Conservation (phyloP, 2,113 vertebrate genomes). For the Machaerirhynchus nigripectus region DNA sequence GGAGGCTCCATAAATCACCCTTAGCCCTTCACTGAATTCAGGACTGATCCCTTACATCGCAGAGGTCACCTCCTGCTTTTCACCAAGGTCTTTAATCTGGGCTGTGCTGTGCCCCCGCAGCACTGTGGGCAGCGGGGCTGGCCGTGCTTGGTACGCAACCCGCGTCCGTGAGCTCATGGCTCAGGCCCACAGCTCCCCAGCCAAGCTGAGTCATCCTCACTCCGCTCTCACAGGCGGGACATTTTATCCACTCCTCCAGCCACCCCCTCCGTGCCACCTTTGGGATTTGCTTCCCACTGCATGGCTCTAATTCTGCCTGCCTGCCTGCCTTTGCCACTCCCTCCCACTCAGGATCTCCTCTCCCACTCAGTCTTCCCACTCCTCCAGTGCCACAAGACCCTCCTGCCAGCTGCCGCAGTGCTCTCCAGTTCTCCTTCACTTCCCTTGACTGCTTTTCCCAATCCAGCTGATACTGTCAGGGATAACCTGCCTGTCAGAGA, state of each 20-base stretch:
- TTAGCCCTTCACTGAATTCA: neutral
- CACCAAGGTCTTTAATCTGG: neutral
- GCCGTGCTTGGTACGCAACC: neutral
- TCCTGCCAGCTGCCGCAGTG: neutral
- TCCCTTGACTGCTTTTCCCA: neutral
- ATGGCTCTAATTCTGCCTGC: neutral
- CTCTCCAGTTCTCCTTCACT: neutral
- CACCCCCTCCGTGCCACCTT: neutral
- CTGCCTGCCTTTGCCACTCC: neutral
- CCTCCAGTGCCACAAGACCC: neutral
- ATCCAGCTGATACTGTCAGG: neutral
- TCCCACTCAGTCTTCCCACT: neutral
- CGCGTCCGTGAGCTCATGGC: neutral
- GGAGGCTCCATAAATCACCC: neutral
- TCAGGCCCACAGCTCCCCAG: neutral
- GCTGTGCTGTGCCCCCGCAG: neutral
- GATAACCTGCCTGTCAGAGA: neutral
- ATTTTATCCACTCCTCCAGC: neutral
- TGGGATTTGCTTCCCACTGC: neutral
- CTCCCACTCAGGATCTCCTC: neutral
- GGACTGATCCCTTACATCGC: neutral
- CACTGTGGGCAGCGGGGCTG: neutral
- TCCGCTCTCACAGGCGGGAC: neutral
- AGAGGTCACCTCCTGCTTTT: neutral
- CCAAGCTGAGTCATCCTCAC: conserved; percentile 41